Evolutionary conservation across 2,888 invertebrate genomes (phyloP).

Genomic region (Platypus cylindrus): DNA sequence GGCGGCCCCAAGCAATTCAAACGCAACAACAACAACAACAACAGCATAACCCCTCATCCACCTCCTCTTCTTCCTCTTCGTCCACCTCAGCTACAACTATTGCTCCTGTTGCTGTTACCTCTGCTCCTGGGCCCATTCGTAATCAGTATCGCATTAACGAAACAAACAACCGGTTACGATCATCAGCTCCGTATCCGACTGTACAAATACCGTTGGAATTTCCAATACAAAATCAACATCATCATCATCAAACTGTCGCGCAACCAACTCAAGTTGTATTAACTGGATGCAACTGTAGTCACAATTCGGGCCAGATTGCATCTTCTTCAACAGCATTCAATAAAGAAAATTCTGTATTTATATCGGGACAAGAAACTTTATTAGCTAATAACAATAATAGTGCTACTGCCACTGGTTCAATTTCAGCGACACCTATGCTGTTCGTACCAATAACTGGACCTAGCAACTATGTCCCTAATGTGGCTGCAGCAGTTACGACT

Average conservation of each 20-base stretch:
- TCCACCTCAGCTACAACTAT: too few relatives aligned
- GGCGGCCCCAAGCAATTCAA: conserved; percentile 30
- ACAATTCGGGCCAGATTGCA: conserved; percentile 20
- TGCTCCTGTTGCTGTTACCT: too few relatives aligned
- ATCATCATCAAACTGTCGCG: conserved; percentile 20
- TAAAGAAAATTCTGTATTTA: neutral
- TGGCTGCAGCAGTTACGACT: conserved; percentile 30
- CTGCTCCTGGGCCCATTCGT: conserved; percentile 17
- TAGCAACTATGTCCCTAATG: conserved; percentile 34
- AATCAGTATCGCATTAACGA: conserved; percentile 15
- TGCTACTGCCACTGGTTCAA: conserved; percentile 10
- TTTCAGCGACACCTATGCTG: conserved; percentile 33
- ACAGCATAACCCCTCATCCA: too few relatives aligned
- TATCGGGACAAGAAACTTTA: too few relatives aligned
- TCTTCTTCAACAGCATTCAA: too few relatives aligned
- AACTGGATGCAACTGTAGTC: conserved; percentile 29
- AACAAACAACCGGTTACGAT: too few relatives aligned
- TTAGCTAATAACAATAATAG: conserved; percentile 1
- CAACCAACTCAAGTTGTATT: conserved; percentile 28
- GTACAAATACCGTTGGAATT: conserved; percentile 17
- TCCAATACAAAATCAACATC: conserved; percentile 13
- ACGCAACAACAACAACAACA: conserved; percentile 7
- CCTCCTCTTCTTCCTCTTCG: too few relatives aligned
- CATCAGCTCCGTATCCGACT: conserved; percentile 18
- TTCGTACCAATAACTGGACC: conserved; percentile 38